Conservation (phyloP, 2,888 invertebrate genomes). For the Odiellus spinosus region DNA sequence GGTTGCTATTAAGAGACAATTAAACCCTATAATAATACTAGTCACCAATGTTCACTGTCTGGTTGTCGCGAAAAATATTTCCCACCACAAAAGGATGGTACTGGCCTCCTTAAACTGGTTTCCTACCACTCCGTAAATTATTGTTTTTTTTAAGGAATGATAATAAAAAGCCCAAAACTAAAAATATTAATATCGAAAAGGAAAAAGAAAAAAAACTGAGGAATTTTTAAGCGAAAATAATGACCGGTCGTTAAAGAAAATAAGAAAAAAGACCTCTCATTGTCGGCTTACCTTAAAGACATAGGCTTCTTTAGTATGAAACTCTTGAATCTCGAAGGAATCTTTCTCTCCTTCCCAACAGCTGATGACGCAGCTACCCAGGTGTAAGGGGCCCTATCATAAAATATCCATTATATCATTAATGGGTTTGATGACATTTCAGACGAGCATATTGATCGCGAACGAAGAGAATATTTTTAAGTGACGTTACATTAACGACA, state of each 20-base stretch:
- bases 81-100: no score
- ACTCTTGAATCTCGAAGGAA: conserved; percentile 66
- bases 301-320: conserved; percentile 19
- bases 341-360: conserved; percentile 73
- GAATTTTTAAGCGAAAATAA: background rate
- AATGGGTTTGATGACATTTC: background rate
- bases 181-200: background rate
- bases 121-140: background rate
- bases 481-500: no score
- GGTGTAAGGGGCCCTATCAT: conserved; percentile 59
- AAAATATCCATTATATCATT: background rate
- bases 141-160: background rate
- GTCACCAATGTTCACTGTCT: no score
- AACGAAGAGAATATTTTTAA: no score
- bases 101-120: no score
- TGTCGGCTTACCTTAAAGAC: conserved; percentile 21
- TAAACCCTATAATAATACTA: no score
- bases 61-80: no score
- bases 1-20: no score
- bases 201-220: background rate
- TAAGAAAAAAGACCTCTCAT: background rate
- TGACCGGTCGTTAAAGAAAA: background rate
- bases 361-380: conserved; percentile 79
- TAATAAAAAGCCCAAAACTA: background rate
- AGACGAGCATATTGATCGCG: no score